These are phyloP conservation scores for Patella pellucida DNA, from an alignment of 2,888 invertebrate species.

Conservation along the genomic window DNA sequence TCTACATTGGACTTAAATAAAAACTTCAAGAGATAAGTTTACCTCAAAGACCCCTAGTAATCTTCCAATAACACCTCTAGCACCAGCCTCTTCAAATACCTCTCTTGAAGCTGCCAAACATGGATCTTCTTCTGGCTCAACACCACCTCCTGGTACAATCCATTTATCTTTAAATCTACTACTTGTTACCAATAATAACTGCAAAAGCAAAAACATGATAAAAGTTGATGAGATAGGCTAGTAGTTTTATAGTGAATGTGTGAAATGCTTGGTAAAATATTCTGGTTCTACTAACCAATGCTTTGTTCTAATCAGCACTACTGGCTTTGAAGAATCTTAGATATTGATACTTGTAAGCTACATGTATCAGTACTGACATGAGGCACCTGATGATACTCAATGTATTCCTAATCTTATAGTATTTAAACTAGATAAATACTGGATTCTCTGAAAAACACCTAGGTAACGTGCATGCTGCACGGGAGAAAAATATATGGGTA, in stretches of 20 bases:
- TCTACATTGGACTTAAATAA: background rate
- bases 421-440: too few relatives aligned
- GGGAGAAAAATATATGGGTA: too few relatives aligned
- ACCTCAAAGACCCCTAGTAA: slow-evolving; percentile 96
- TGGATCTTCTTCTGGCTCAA: slow-evolving; percentile 90
- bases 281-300: too few relatives aligned
- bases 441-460: too few relatives aligned
- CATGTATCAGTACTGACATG: too few relatives aligned
- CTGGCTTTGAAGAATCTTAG: too few relatives aligned
- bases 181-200: slow-evolving; percentile 94
- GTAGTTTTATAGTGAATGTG: background rate
- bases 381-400: too few relatives aligned
- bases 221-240: background rate
- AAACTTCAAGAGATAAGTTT: slow-evolving; percentile 43
- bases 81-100: slow-evolving; percentile 96
- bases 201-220: slow-evolving; percentile 40
- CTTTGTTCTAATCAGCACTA: too few relatives aligned
- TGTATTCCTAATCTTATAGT: too few relatives aligned
- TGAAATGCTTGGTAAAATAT: too few relatives aligned
- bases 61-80: slow-evolving; percentile 88
- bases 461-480: too few relatives aligned
- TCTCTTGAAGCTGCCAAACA: slow-evolving; percentile 92
- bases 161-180: slow-evolving; percentile 91
- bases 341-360: too few relatives aligned
- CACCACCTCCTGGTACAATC: slow-evolving; percentile 97